Evolutionary conservation across 2,888 invertebrate species (phyloP).

Genomic region (Reticulitermes lucifugus): DNA sequence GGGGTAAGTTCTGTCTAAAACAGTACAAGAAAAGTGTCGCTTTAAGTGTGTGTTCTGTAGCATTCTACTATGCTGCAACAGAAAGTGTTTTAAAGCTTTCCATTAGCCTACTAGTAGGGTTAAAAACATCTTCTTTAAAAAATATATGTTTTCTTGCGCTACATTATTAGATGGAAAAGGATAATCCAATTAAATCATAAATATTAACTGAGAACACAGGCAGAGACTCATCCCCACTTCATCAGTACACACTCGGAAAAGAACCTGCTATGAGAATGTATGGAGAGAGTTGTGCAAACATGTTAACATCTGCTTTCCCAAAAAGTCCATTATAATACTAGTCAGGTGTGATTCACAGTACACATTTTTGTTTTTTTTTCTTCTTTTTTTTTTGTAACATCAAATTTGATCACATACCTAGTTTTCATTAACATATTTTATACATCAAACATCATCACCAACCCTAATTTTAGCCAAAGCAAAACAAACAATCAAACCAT

Average conservation of each 20-base stretch:
- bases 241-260: background rate
- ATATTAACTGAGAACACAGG: slow-evolving; percentile 14
- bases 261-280: slow-evolving; percentile 13
- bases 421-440: slow-evolving; percentile 37
- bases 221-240: slow-evolving; percentile 9
- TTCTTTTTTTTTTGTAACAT: slow-evolving; percentile 10
- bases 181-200: slow-evolving; percentile 4
- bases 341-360: slow-evolving; percentile 19
- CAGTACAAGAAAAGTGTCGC: background rate
- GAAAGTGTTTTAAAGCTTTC: slow-evolving; percentile 35
- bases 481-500: slow-evolving; percentile 3
- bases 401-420: slow-evolving; percentile 38
- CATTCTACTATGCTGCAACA: slow-evolving; percentile 19
- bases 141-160: slow-evolving; percentile 15
- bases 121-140: slow-evolving; percentile 35
- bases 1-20: slow-evolving; percentile 6
- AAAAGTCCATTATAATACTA: slow-evolving; percentile 30
- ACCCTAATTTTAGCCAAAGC: slow-evolving; percentile 35
- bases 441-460: slow-evolving; percentile 44
- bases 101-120: slow-evolving; percentile 5
- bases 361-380: slow-evolving; percentile 8
- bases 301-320: background rate
- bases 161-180: slow-evolving; percentile 1
- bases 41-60: slow-evolving; percentile 19
- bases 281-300: slow-evolving; percentile 16